Evolutionary conservation across 2,113 vertebrate species (phyloP).

Genomic region (Pelecanoides urinatrix): DNA sequence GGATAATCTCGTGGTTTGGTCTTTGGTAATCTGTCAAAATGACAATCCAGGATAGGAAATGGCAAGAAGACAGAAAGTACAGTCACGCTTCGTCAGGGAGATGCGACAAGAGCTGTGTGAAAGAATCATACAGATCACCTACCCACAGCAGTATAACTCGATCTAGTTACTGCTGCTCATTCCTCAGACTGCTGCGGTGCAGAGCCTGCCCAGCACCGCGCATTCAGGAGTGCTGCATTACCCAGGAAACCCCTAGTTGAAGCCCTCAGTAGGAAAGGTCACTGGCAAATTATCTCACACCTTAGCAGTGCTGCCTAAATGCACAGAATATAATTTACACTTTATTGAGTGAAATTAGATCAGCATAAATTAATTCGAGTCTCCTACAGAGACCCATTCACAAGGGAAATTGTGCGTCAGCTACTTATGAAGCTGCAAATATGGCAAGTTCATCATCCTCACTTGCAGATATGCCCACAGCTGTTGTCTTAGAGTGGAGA

Average conservation of each 20-base stretch:
- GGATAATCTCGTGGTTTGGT: conserved; percentile 41
- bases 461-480: neutral
- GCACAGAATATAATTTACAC: conserved; percentile 37
- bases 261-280: conserved; percentile 30
- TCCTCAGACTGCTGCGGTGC: neutral
- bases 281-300: conserved; percentile 28
- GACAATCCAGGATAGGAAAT: conserved; percentile 34
- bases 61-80: conserved; percentile 39
- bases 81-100: conserved; percentile 21
- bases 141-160: neutral
- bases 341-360: conserved; percentile 57
- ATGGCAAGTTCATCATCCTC: conserved; percentile 13
- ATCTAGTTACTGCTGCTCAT: neutral
- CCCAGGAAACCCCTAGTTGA: neutral
- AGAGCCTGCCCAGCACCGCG: neutral
- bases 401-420: conserved; percentile 30
- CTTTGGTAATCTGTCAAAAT: conserved; percentile 52
- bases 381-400: conserved; percentile 35
- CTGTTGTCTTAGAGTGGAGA: neutral
- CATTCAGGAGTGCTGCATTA: neutral
- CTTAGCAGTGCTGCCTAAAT: conserved; percentile 3
- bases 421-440: conserved; percentile 32
- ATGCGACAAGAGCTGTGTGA: conserved; percentile 1
- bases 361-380: neutral
- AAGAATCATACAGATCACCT: neutral